phyloP scores from a whole-genome alignment of 2,113 vertebrate species.

The Plectropomus leopardus region DNA sequence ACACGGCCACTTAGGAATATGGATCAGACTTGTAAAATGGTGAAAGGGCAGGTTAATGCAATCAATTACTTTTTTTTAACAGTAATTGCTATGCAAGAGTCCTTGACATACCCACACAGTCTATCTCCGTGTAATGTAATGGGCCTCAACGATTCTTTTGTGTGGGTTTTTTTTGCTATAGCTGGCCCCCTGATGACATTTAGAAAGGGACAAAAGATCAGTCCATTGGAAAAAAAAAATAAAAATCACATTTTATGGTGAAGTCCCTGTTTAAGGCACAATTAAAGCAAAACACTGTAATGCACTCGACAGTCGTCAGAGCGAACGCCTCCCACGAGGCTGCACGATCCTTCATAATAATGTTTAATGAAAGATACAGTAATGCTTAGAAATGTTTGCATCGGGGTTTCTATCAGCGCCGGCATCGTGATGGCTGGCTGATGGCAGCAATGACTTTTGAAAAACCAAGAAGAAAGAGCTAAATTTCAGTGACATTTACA shows the following conservation, averaged over 20 bases:
- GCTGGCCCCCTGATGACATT: conserved; percentile 71
- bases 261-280: conserved; percentile 23
- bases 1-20: conserved; percentile 78
- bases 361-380: not conserved
- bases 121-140: conserved; percentile 58
- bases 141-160: conserved; percentile 63
- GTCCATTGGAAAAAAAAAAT: conserved; percentile 9
- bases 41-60: conserved; percentile 81
- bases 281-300: conserved; percentile 54
- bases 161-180: conserved; percentile 60
- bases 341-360: not conserved
- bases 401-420: not conserved
- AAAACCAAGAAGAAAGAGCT: conserved; percentile 3
- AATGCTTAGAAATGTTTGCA: not conserved
- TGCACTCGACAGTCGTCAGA: not conserved
- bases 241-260: conserved; percentile 51
- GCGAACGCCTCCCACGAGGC: not conserved
- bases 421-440: not conserved
- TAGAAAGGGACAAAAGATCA: conserved; percentile 76
- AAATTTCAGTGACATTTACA: conserved; percentile 40
- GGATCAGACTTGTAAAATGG: conserved; percentile 75
- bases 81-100: conserved; percentile 77
- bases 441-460: not conserved
- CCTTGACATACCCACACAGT: conserved; percentile 75
- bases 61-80: conserved; percentile 80